Evolutionary conservation across 2,888 invertebrate genomes (phyloP).

Genomic region (Netelia inedita): DNA sequence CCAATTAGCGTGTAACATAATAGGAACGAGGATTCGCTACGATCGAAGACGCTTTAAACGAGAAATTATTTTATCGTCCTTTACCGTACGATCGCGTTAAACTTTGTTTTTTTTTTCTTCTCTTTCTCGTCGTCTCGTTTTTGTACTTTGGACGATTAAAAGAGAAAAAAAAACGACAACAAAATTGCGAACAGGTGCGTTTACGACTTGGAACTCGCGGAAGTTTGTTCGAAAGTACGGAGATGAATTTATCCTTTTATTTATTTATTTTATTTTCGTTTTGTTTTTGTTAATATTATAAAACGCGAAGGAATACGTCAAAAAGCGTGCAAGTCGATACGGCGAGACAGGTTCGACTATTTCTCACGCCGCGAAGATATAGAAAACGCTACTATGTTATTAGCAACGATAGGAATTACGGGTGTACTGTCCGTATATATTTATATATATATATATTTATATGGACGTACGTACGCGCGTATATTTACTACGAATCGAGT

Average conservation of each 20-base stretch:
- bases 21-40: slow-evolving; percentile 40
- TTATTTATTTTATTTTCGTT: too few relatives aligned
- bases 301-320: not conserved
- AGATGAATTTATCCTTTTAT: too few relatives aligned
- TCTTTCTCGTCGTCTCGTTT: too few relatives aligned
- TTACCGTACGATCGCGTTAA: too few relatives aligned
- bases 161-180: too few relatives aligned
- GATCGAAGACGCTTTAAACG: slow-evolving; percentile 39
- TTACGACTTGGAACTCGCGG: too few relatives aligned
- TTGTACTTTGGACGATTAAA: too few relatives aligned
- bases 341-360: slow-evolving; percentile 51
- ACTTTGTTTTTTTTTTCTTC: too few relatives aligned
- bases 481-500: slow-evolving; percentile 31
- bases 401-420: slow-evolving; percentile 55
- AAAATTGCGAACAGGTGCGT: too few relatives aligned
- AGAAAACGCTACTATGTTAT: slow-evolving; percentile 64
- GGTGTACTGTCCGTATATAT: not conserved
- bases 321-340: not conserved
- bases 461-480: not conserved
- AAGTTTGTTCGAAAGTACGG: too few relatives aligned
- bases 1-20: slow-evolving; percentile 58
- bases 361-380: slow-evolving; percentile 63
- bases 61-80: slow-evolving; percentile 7
- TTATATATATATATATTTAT: slow-evolving; percentile 4
- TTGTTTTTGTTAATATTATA: too few relatives aligned